A percentile compares a stretch with the other conserved stretches of the same genome.
These are phyloP conservation scores for Rhea americana DNA, from an alignment of 2,113 vertebrate genomes.

Conservation along the genomic window DNA sequence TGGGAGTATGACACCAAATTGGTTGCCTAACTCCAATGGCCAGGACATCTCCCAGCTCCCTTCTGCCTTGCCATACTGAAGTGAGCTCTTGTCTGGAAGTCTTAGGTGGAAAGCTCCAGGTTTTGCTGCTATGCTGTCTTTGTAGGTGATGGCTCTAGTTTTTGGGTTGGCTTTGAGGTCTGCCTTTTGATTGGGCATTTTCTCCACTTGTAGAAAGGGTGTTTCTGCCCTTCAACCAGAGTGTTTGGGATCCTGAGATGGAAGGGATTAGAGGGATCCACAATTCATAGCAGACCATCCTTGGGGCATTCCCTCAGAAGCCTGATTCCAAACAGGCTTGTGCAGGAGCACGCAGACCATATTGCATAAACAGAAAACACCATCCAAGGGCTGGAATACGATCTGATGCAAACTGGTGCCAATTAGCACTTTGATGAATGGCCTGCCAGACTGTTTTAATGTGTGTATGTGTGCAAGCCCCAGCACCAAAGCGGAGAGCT, in stretches of 20 bases:
- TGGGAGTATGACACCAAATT: rapidly evolving
- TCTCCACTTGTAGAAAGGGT: background rate
- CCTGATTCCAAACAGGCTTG: background rate
- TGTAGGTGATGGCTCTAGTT: background rate
- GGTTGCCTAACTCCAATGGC: too few species aligned
- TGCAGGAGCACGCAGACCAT: rapidly evolving
- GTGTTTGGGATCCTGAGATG: background rate
- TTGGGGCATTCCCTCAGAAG: background rate
- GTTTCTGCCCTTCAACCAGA: background rate
- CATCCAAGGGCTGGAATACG: background rate
- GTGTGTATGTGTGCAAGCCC: background rate
- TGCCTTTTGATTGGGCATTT: rapidly evolving
- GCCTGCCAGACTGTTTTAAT: background rate
- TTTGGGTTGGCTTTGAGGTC: background rate
- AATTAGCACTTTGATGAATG: constrained; percentile 8
- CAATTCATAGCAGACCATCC: background rate
- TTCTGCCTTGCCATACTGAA: background rate
- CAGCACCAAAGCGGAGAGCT: rapidly evolving
- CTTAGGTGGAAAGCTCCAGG: too few species aligned
- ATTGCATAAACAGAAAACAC: rapidly evolving
- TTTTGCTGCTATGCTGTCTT: too few species aligned
- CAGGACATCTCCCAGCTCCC: background rate
- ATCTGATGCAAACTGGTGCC: background rate
- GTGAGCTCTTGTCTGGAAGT: background rate
- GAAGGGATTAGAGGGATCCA: background rate